Conservation (phyloP, 35 echinoderm and acorn worm species). For the Holothuria glaberrima region DNA sequence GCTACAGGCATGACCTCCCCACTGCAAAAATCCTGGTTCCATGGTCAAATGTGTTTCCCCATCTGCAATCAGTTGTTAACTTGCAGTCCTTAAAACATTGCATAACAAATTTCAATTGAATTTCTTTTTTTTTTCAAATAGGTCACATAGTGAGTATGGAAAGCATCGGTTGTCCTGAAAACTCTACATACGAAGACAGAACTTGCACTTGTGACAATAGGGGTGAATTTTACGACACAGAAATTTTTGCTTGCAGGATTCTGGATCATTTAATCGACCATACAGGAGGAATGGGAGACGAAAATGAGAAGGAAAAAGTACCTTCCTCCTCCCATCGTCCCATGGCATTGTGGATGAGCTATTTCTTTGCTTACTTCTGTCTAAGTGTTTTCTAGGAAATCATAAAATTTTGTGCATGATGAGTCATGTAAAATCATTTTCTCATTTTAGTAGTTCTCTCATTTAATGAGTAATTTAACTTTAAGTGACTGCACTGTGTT, state of each 20-base stretch:
- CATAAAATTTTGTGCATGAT: not conserved
- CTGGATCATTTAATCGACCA: not conserved
- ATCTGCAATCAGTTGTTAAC: no score
- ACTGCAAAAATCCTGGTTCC: no score
- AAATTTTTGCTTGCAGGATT: slow-evolving; percentile 22
- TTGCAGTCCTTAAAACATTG: no score
- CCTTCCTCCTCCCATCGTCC: not conserved
- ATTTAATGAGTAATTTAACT: not conserved
- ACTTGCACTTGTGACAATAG: slow-evolving; percentile 41
- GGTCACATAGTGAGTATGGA: slow-evolving; percentile 48
- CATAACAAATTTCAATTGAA: not conserved
- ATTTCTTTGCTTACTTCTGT: not conserved
- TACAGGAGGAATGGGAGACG: not conserved
- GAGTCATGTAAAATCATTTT: not conserved
- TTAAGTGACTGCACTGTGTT: not conserved
- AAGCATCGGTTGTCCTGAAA: slow-evolving; percentile 54
- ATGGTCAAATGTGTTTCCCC: no score
- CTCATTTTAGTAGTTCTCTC: no score
- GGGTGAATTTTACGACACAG: slow-evolving; percentile 44
- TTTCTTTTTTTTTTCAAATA: slow-evolving; percentile 27
- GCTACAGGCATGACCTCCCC: no score
- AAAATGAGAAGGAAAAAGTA: not conserved
- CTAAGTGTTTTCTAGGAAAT: not conserved
- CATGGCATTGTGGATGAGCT: not conserved
- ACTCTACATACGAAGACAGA: slow-evolving; percentile 22